These are phyloP conservation scores for Acrossocheilus fasciatus DNA, from an alignment of 2,797 vertebrate genomes.

Conservation along the genomic window DNA sequence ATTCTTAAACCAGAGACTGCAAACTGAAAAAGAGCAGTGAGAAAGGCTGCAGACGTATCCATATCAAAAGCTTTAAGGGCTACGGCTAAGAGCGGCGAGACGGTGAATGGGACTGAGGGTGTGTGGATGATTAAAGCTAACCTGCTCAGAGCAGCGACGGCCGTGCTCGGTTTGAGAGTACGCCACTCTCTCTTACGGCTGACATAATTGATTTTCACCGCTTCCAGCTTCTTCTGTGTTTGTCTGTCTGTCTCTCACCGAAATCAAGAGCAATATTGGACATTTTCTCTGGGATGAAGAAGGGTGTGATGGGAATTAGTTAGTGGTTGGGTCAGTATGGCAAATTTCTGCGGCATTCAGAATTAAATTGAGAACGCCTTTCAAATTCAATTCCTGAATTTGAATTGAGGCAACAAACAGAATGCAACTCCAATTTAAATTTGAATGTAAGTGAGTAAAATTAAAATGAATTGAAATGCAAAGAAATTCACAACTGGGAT, in stretches of 20 bases:
- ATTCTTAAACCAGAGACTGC: slow-evolving; percentile 74
- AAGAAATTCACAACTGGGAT: neutral
- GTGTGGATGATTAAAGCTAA: slow-evolving; percentile 77
- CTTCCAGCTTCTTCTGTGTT: slow-evolving; percentile 57
- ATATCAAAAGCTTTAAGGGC: slow-evolving; percentile 76
- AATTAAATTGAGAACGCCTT: neutral
- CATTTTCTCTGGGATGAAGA: slow-evolving; percentile 16
- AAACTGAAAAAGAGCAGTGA: slow-evolving; percentile 72
- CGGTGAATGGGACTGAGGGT: slow-evolving; percentile 70
- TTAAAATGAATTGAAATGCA: neutral
- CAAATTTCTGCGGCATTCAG: neutral
- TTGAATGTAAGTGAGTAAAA: neutral
- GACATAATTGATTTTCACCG: slow-evolving; percentile 68
- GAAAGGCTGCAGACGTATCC: slow-evolving; percentile 72
- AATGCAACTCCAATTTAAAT: neutral
- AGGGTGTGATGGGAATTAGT: slow-evolving; percentile 29
- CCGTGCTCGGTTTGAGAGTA: slow-evolving; percentile 62
- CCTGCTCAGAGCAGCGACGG: slow-evolving; percentile 64
- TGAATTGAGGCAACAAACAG: neutral
- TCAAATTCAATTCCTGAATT: slow-evolving; percentile 6
- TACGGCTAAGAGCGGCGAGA: slow-evolving; percentile 60
- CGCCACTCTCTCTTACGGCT: slow-evolving; percentile 59
- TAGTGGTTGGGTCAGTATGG: slow-evolving; percentile 8
- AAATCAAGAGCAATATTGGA: slow-evolving; percentile 39
- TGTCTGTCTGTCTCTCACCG: slow-evolving; percentile 32